Conservation (phyloP, 2,888 invertebrate genomes). For the Calephelis perditalis region DNA sequence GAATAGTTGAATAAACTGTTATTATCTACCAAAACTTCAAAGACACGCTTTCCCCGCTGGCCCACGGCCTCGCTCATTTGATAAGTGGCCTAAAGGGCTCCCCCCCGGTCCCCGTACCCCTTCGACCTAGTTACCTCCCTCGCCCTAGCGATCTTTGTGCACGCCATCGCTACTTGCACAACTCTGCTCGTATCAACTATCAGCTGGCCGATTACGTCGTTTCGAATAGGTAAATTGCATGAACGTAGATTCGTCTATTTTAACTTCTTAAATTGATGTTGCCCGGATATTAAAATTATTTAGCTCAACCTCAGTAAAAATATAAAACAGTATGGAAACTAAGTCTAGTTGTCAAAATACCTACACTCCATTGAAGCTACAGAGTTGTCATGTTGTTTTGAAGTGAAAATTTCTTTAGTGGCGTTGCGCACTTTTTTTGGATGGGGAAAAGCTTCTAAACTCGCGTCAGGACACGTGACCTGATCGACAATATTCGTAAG, state of each 20-base stretch:
- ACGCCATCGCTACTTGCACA: slow-evolving; percentile 69
- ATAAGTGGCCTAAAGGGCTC: slow-evolving; percentile 74
- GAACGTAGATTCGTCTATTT: slow-evolving; percentile 4
- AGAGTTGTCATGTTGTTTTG: too few relatives aligned
- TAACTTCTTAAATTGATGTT: not conserved
- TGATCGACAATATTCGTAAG: too few relatives aligned
- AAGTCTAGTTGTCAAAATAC: too few relatives aligned
- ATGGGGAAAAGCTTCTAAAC: too few relatives aligned
- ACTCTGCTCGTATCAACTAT: slow-evolving; percentile 69
- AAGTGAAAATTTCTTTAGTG: too few relatives aligned
- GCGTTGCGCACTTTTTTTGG: too few relatives aligned
- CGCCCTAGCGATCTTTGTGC: slow-evolving; percentile 72
- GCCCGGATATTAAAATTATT: too few relatives aligned
- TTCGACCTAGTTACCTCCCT: slow-evolving; percentile 46
- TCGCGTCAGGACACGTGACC: too few relatives aligned
- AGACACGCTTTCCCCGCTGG: slow-evolving; percentile 66
- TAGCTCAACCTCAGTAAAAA: too few relatives aligned
- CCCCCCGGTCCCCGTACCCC: slow-evolving; percentile 48
- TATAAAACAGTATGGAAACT: too few relatives aligned
- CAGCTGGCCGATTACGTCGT: slow-evolving; percentile 68
- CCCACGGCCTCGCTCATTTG: slow-evolving; percentile 47
- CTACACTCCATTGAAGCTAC: too few relatives aligned
- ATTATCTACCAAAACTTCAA: slow-evolving; percentile 46
- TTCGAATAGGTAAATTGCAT: slow-evolving; percentile 26
- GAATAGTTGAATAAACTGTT: slow-evolving; percentile 31